phyloP scores from a whole-genome alignment of 2,797 vertebrate genomes.

The Dromococcyx pavoninus region DNA sequence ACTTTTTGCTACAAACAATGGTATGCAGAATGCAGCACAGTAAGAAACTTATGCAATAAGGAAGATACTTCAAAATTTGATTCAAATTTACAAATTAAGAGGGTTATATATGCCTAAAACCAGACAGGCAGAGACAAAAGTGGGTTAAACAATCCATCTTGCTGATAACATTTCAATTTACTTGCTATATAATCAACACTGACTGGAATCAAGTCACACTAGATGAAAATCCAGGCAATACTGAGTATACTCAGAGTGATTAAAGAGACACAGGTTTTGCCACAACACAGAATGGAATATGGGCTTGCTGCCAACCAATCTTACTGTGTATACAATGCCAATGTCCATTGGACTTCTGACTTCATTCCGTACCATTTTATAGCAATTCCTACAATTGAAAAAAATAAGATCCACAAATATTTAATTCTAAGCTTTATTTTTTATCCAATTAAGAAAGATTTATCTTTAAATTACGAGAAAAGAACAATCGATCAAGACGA shows the following conservation, averaged over 20 bases:
- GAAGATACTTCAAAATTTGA: neutral
- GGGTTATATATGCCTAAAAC: neutral
- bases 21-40: neutral
- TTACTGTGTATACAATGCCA: neutral
- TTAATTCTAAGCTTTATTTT: conserved; percentile 11
- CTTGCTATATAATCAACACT: neutral
- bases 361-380: neutral
- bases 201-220: neutral
- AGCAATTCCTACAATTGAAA: neutral
- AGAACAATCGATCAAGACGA: neutral
- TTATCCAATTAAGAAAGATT: neutral
- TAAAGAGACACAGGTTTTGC: neutral
- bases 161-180: neutral
- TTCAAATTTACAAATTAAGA: neutral
- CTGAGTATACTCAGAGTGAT: neutral
- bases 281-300: neutral
- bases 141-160: neutral
- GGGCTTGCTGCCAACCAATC: neutral
- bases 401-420: conserved; percentile 20
- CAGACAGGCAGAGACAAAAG: neutral
- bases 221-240: neutral
- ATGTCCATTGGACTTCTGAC: neutral
- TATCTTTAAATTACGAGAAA: conserved; percentile 13
- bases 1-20: neutral
- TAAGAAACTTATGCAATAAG: neutral